phyloP scores from a whole-genome alignment of 2,797 vertebrate genomes.

The Valencia hispanica region DNA sequence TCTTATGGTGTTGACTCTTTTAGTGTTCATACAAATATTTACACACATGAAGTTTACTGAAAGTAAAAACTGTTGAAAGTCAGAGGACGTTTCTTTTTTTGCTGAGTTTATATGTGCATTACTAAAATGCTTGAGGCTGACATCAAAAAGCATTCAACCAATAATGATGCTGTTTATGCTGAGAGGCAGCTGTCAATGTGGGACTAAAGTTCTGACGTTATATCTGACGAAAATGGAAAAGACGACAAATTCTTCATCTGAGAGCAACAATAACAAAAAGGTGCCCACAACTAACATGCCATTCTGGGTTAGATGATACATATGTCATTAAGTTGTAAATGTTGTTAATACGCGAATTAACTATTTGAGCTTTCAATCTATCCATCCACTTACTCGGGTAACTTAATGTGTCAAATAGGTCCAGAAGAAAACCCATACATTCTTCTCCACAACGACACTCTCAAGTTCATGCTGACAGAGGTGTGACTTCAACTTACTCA shows the following conservation, averaged over 20 bases:
- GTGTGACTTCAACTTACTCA: neutral
- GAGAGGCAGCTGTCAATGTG: neutral
- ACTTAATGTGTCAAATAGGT: neutral
- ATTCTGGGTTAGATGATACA: neutral
- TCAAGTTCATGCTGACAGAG: neutral
- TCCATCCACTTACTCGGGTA: neutral
- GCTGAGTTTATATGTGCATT: neutral
- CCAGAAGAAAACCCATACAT: neutral
- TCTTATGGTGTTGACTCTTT: too few species aligned
- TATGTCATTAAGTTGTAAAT: neutral
- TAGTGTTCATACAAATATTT: too few species aligned
- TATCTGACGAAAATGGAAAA: neutral
- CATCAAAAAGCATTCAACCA: conserved; percentile 1
- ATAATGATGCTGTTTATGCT: conserved; percentile 1
- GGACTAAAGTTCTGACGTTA: neutral
- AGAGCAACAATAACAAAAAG: neutral
- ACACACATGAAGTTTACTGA: too few species aligned
- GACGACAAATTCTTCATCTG: neutral
- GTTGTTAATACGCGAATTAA: too few species aligned
- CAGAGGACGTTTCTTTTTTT: too few species aligned
- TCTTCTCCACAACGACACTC: neutral
- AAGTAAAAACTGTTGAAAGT: too few species aligned
- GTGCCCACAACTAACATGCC: neutral
- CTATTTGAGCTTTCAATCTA: neutral
- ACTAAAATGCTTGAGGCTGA: neutral